Evolutionary conservation across 1,140 invertebrate genomes (phyloP), one percentile per base, ranked within the genome.

Genomic region (Diabrotica undecimpunctata): DNA sequence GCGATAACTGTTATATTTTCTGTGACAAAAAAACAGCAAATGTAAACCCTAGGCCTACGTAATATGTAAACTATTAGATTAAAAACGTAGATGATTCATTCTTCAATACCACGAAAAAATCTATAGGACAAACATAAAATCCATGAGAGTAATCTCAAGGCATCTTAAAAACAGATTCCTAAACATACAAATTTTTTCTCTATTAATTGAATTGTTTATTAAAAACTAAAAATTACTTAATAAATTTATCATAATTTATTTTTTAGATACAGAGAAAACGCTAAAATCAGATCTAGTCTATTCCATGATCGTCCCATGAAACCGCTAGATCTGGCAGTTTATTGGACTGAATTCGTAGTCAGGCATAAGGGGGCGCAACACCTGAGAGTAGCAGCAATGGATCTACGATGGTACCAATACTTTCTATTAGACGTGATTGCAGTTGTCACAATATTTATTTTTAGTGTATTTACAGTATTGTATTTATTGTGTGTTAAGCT

Each of bases 341-440:
- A 84, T 77, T 90, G 88, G 87, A 80, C 83, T 0, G 89, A 91
- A 74, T 85, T 90, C 66, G 81, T 90, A 0, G 79, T 84, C 0
- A 80, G 87, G 7, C 87, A 88, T 72, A 81, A 82, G 4, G 79
- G 82, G 46, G 79, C 81, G 0, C 70, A 74, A 0, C 82, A 80
- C 50, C 72, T 87, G 0, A 78, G 81, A 56, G 80, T 81, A 5
- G 65, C 78, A 6, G 78, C 79, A 0, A 72, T 77, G 59, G 75
- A 86, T 51, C 69, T 87, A 39, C 9, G 50, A 12, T 70, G 54
- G 57, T 72, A 66, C 54, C 61, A 72, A 69, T 70, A 72, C 59
- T 67, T 64, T 46, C 52, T 70, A 6, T n/a, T 72, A 14, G 71
- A 67, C 55, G 57, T 72, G 12, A 25, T 64, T 58, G 39, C 12